These are phyloP conservation scores for Ligdia adustata DNA, from an alignment of 2,888 invertebrate genomes.

Conservation along the genomic window DNA sequence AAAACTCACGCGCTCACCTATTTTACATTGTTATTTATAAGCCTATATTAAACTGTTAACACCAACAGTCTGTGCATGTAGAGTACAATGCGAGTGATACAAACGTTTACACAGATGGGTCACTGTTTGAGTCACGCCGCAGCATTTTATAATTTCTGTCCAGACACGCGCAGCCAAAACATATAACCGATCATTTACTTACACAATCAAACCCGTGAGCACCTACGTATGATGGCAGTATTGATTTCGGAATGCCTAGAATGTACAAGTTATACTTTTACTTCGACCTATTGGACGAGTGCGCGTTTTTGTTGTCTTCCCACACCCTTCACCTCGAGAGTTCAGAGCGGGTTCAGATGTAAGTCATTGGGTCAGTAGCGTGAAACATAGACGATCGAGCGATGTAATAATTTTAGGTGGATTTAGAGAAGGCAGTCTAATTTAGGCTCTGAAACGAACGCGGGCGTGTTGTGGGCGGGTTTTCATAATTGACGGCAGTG, in stretches of 20 bases:
- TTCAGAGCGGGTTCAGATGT: conserved; percentile 50
- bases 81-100: conserved; percentile 30
- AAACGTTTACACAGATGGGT: conserved; percentile 43
- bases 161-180: background rate
- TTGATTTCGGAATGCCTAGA: conserved; percentile 41
- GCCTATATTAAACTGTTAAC: no score
- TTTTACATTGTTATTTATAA: no score
- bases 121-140: conserved; percentile 24
- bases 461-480: no score
- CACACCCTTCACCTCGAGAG: conserved; percentile 49
- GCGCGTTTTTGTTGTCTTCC: conserved; percentile 47
- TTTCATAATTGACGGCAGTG: background rate
- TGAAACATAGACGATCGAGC: conserved; percentile 37
- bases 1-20: conserved; percentile 31
- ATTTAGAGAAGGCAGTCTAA: conserved; percentile 12
- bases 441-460: conserved; percentile 5
- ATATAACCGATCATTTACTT: background rate
- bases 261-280: conserved; percentile 22
- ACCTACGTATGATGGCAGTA: conserved; percentile 30
- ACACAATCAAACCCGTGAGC: conserved; percentile 8
- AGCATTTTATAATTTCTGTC: conserved; percentile 7
- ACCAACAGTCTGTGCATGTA: conserved; percentile 14
- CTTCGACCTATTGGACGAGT: conserved; percentile 42
- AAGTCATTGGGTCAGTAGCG: conserved; percentile 53
- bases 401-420: conserved; percentile 18